phyloP scores from a whole-genome alignment of 2,888 invertebrate species.

The Lissonota sp. region DNA sequence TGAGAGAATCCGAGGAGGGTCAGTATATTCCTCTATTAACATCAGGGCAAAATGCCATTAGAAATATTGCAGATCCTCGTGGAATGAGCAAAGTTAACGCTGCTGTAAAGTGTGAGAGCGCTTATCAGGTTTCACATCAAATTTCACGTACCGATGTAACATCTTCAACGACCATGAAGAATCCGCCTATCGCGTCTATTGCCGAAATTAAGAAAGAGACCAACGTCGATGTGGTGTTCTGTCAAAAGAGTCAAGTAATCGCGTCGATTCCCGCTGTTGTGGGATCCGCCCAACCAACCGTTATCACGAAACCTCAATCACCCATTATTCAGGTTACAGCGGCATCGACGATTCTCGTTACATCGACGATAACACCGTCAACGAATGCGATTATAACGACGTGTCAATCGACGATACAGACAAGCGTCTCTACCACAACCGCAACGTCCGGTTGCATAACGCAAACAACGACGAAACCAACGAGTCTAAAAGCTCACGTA shows the following conservation, averaged over 20 bases:
- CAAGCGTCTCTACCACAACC: conserved; percentile 60
- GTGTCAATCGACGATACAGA: conserved; percentile 65
- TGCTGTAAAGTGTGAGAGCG: conserved; percentile 28
- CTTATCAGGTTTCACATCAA: conserved; percentile 63
- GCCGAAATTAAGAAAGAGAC: conserved; percentile 72
- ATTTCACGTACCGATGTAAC: conserved; percentile 67
- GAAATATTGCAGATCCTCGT: conserved; percentile 69
- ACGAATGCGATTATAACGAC: too few relatives aligned
- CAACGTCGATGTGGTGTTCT: conserved; percentile 58
- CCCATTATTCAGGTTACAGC: conserved; percentile 70
- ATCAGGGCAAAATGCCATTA: conserved; percentile 68
- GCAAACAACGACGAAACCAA: conserved; percentile 81
- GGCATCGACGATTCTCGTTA: conserved; percentile 39
- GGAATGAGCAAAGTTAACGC: conserved; percentile 61
- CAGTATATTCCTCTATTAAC: conserved; percentile 87
- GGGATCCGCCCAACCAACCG: conserved; percentile 74
- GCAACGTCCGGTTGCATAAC: conserved; percentile 64
- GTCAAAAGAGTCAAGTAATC: conserved; percentile 71
- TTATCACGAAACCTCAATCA: conserved; percentile 77
- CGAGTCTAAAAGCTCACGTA: conserved; percentile 88
- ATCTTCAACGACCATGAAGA: conserved; percentile 53
- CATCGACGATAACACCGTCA: conserved; percentile 50
- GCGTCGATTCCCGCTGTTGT: conserved; percentile 60
- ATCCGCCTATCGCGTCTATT: conserved; percentile 80
- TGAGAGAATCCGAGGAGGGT: conserved; percentile 89